Evolutionary conservation across 2,113 vertebrate genomes (phyloP), one percentile per base, ranked within the genome.

Genomic region (Megaceryle torquata): DNA sequence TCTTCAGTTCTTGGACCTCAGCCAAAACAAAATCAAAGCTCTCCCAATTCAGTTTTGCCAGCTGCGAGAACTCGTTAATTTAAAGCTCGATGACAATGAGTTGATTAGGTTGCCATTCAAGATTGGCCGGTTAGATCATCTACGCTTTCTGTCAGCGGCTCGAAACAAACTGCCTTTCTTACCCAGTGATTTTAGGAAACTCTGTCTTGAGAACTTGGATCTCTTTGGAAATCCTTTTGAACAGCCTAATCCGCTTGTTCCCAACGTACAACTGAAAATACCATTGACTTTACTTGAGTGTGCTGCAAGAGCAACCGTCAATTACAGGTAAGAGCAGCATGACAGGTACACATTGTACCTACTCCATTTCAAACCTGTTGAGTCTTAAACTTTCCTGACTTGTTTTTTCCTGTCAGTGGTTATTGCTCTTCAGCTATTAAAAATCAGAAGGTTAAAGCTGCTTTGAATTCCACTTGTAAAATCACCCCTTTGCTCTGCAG

Each of bases 181-280:
- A 89, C 99, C 99, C 53, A 83, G 75, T 20, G 98, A 98, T 91
- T 99, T 99, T 94, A 98, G 98, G 64, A 98, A 91, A 21, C 98
- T 99, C 89, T 98, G 95, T 3, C 98, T 99, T 65, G 99, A 99
- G 76, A 99, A 98, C 89, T 54, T 99, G 95, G 99, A 99, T 92
- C 97, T 99, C 91, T 99, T 99, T 37, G 99, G 98, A 41, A 99
- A 99, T 86, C 98, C 98, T 5, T 99, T 99, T 16, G 96, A 98
- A 79, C 98, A 98, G 72, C 98, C 99, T 11, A 98, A 98, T 31
- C 97, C 98, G 4, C 97, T 99, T 57, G 97, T 98, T 64, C 99
- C 99, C 96, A 97, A 92, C 67, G 98, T 99, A 93, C 98, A 97
- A 12, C 98, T 99, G 33, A 98, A 98, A 33, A 98, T 98, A 56